Evolutionary conservation across 2,797 vertebrate species (phyloP), one percentile per base, ranked within the genome.

Genomic region (Oophaga sylvatica): DNA sequence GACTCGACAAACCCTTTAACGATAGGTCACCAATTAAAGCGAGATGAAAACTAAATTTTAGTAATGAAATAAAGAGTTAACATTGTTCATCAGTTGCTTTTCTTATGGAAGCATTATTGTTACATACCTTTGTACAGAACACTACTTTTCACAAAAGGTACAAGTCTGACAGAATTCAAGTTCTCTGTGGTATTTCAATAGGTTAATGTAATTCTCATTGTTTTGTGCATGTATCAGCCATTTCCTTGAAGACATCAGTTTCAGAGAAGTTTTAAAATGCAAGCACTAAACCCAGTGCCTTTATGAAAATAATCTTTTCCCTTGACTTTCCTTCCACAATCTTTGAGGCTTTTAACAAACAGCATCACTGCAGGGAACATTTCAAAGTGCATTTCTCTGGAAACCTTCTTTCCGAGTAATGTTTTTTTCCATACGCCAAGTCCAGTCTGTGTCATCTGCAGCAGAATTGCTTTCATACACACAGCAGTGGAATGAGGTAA

Each of bases 371-470:
- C 70, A 84, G 70, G 82, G 70, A 60, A 76, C 71, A 75, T 84
- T 53, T 81, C 41, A 75, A 71, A 81, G 41, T 53, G 31, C 31
- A 45, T 81, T 84, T 59, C 57, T 63, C 9, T 15, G 17, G 82
- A 76, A 75, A 41, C 70, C 70, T 84, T 76, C 56, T 60, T 59
- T 84, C 70, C 82, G 75, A 62, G 59, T 84, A 76, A 76, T 84
- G 35, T 41, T 12, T n/a, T 76, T 84, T 84, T 84, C 57, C 35
- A 48, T 84, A 29, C 59, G 22, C 70, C 70, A 84, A 26, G 62
- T 71, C 70, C 57, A 59, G 68, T 75, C 56, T 59, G 68, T 84
- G 41, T 75, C 82, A 45, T 48, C 70, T 84, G 60, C 22, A 19
- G 56, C 70, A 45, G 70, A 75, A 76, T 26, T 48, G 57, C 56